Evolutionary conservation across 2,113 vertebrate genomes (phyloP).

Genomic region (Onychorhynchus coronatus): DNA sequence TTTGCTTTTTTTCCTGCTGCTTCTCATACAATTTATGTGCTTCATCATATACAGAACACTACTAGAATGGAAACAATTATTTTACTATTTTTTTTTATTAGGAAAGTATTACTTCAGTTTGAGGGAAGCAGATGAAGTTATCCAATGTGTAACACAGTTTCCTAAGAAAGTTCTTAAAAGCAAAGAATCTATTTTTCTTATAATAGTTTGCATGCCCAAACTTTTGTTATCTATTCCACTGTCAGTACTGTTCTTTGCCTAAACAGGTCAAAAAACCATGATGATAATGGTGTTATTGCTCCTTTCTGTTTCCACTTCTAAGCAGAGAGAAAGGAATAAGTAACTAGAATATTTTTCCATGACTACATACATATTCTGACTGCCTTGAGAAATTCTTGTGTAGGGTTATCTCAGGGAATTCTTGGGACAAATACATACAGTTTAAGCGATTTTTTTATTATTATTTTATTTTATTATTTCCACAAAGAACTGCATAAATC

Average conservation of each 20-base stretch:
- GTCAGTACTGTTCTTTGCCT: not conserved
- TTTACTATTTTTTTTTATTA: not conserved
- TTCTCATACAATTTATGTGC: not conserved
- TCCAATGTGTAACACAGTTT: not conserved
- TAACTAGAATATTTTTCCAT: not conserved
- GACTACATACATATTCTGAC: not conserved
- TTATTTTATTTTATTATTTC: no score
- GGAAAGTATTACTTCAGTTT: not conserved
- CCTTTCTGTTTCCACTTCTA: not conserved
- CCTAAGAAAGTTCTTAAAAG: not conserved
- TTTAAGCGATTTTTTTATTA: not conserved
- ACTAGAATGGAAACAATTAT: not conserved
- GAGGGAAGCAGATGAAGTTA: not conserved
- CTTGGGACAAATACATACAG: not conserved
- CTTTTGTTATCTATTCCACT: not conserved
- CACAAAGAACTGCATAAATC: not conserved
- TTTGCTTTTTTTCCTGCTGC: not conserved
- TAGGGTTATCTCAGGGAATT: not conserved
- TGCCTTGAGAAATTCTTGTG: not conserved
- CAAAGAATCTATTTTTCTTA: not conserved
- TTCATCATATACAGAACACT: not conserved
- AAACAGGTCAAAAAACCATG: not conserved
- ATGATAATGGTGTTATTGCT: not conserved
- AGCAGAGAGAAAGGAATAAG: not conserved
- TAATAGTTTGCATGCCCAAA: not conserved